Conservation (phyloP, 2,888 invertebrate genomes). For the Xestia xanthographa region DNA sequence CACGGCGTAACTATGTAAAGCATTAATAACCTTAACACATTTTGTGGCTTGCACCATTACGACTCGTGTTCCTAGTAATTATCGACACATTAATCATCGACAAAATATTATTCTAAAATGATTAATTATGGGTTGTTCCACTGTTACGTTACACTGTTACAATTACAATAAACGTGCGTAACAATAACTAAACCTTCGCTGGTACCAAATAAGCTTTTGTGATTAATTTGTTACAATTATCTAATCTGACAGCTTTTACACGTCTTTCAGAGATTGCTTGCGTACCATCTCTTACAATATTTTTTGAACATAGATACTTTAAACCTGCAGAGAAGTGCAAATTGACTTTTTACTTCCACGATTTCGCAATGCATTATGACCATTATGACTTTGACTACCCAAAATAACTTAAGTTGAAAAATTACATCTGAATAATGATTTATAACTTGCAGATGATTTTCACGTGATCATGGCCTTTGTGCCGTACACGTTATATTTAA, state of each 20-base stretch:
- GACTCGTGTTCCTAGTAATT: slow-evolving; percentile 77
- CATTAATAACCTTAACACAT: slow-evolving; percentile 74
- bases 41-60: slow-evolving; percentile 72
- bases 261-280: no score
- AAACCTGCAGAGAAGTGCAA: background rate
- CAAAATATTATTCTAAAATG: slow-evolving; percentile 79
- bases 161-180: slow-evolving; percentile 64
- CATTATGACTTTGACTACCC: background rate
- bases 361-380: slow-evolving; percentile 12
- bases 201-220: slow-evolving; percentile 10
- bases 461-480: slow-evolving; percentile 38
- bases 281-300: background rate
- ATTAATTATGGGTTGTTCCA: slow-evolving; percentile 79
- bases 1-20: slow-evolving; percentile 65
- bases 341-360: background rate
- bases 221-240: slow-evolving; percentile 5
- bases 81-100: slow-evolving; percentile 80
- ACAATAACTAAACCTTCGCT: slow-evolving; percentile 69
- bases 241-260: slow-evolving; percentile 9
- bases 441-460: slow-evolving; percentile 36
- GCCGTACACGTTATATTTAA: slow-evolving; percentile 34
- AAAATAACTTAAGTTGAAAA: slow-evolving; percentile 23
- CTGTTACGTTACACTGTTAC: slow-evolving; percentile 70
- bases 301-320: background rate
- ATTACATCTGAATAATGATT: slow-evolving; percentile 30